These are phyloP conservation scores for Cryptoblepharus egeriae DNA, from an alignment of 2,797 vertebrate genomes.

Conservation along the genomic window DNA sequence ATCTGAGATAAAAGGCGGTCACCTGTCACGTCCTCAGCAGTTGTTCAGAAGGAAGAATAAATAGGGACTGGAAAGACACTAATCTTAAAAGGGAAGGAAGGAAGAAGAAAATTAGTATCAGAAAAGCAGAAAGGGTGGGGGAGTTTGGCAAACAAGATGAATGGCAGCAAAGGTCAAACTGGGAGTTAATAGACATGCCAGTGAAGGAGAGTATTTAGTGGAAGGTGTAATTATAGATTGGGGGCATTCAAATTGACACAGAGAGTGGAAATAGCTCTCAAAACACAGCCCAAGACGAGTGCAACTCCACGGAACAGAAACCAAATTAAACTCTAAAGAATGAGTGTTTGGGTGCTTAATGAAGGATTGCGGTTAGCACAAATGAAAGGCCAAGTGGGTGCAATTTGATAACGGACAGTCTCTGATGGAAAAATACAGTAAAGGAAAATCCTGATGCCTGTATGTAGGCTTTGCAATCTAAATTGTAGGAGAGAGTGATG, in stretches of 20 bases:
- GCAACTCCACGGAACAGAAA: neutral
- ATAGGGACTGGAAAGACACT: neutral
- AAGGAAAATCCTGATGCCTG: neutral
- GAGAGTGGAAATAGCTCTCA: conserved; percentile 9
- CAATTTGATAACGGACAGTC: neutral
- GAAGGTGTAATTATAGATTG: conserved; percentile 30
- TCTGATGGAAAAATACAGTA: neutral
- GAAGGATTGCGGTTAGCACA: neutral
- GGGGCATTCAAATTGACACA: neutral
- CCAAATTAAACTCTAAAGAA: conserved; percentile 4
- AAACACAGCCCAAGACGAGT: neutral
- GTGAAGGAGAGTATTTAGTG: conserved; percentile 9
- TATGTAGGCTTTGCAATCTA: neutral
- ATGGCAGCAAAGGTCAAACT: conserved; percentile 29
- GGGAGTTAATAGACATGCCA: conserved; percentile 18
- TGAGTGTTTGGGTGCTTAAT: neutral
- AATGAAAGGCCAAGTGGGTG: neutral
- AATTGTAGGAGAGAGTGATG: neutral
- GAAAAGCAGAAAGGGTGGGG: neutral
- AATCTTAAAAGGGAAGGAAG: neutral
- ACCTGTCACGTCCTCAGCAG: neutral
- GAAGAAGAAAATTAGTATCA: neutral
- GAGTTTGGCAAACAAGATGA: neutral
- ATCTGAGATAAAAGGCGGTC: neutral
- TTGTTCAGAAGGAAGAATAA: neutral